A percentile compares a stretch with the other conserved stretches of the same genome.
phyloP scores from a whole-genome alignment of 2,113 vertebrate species.

The Gulo gulo region DNA sequence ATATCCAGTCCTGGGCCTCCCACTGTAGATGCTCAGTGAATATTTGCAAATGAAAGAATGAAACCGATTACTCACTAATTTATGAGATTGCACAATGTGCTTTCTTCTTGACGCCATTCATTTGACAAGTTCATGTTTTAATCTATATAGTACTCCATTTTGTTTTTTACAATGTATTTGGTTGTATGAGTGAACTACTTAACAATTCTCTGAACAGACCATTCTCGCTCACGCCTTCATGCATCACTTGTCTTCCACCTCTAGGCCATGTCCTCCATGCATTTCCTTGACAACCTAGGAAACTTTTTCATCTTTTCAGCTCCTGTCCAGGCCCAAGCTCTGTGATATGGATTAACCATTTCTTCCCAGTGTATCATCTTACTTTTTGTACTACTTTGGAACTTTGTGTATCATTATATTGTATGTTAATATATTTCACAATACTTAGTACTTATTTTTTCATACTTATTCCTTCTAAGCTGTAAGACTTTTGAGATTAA shows the following conservation, averaged over 20 bases:
- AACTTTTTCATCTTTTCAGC: neutral
- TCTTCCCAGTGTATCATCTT: neutral
- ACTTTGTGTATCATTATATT: neutral
- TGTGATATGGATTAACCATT: neutral
- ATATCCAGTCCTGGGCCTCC: neutral
- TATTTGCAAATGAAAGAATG: neutral
- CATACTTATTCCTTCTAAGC: neutral
- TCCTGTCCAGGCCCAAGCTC: neutral
- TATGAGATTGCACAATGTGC: neutral
- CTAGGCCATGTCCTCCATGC: neutral
- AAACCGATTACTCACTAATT: neutral
- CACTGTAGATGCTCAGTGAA: neutral
- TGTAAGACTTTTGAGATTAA: neutral
- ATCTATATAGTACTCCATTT: neutral
- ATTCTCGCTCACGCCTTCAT: neutral
- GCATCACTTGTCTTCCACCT: neutral
- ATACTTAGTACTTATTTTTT: neutral
- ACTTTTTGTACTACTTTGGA: neutral
- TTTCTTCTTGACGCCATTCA: neutral
- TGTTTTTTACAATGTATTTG: neutral
- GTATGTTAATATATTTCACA: neutral
- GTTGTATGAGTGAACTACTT: neutral
- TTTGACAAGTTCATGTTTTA: neutral
- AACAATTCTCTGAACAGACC: neutral
- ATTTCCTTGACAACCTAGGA: neutral